These are phyloP conservation scores for Sula dactylatra DNA, from an alignment of 2,113 vertebrate genomes.

Conservation along the genomic window DNA sequence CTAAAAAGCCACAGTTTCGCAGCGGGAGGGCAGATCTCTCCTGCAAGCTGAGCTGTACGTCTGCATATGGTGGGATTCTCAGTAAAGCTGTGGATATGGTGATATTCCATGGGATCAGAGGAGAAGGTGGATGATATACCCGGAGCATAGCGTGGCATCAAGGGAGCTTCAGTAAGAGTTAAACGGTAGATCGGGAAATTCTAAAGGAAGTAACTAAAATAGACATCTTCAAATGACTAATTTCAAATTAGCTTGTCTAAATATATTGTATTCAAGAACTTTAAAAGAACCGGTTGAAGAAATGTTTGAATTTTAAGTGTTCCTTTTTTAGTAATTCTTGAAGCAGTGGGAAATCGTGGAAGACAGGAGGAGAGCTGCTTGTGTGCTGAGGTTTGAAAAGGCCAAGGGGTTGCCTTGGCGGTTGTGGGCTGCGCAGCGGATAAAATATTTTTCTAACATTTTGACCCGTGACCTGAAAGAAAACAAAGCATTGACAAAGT, in stretches of 20 bases:
- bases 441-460: neutral
- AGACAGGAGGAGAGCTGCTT: neutral
- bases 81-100: neutral
- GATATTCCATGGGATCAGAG: neutral
- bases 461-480: neutral
- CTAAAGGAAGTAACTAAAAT: neutral
- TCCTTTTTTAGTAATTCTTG: neutral
- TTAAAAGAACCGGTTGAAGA: neutral
- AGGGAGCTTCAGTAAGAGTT: neutral
- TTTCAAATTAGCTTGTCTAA: neutral
- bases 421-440: accelerated
- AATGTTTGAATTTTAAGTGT: neutral
- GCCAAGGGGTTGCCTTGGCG: neutral
- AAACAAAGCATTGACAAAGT: neutral
- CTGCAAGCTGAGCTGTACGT: neutral
- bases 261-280: neutral
- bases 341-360: neutral
- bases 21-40: neutral
- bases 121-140: neutral
- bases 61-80: neutral
- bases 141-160: accelerated
- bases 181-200: neutral
- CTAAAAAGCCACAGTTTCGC: neutral
- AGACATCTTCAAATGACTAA: neutral
- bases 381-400: neutral